Evolutionary conservation across 2,113 vertebrate species (phyloP).

Genomic region (Odocoileus virginianus): DNA sequence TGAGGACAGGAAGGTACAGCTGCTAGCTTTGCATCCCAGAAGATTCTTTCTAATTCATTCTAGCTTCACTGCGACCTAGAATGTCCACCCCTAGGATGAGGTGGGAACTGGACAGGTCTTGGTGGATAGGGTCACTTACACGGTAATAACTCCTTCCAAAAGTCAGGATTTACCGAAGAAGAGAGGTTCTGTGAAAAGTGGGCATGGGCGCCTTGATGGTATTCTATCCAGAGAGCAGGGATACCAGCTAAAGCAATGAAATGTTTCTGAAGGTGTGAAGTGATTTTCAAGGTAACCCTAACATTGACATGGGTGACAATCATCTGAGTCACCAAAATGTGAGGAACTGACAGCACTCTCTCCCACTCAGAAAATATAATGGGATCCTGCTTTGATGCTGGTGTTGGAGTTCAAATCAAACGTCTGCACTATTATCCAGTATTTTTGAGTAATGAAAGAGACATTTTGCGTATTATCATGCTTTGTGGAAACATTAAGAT

Average conservation of each 20-base stretch:
- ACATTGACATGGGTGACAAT: neutral
- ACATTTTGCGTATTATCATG: neutral
- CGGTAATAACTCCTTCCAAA: neutral
- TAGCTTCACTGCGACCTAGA: neutral
- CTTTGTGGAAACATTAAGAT: neutral
- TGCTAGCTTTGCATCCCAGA: neutral
- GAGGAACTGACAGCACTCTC: neutral
- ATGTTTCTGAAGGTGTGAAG: neutral
- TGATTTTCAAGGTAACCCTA: neutral
- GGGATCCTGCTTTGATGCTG: neutral
- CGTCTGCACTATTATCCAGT: no score
- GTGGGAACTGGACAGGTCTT: neutral
- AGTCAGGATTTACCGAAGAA: neutral
- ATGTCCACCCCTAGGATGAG: neutral
- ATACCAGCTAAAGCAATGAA: neutral
- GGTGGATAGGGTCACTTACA: neutral
- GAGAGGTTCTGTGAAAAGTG: neutral
- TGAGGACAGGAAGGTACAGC: accelerated
- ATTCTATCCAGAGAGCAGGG: neutral
- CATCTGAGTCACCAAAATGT: neutral
- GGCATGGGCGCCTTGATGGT: neutral
- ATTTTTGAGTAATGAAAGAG: neutral
- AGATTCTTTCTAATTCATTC: neutral
- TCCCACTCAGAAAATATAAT: neutral
- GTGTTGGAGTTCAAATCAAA: neutral